Base-by-base conservation (phyloP, 2,113 vertebrate species). In the Mobula birostris region DNA sequence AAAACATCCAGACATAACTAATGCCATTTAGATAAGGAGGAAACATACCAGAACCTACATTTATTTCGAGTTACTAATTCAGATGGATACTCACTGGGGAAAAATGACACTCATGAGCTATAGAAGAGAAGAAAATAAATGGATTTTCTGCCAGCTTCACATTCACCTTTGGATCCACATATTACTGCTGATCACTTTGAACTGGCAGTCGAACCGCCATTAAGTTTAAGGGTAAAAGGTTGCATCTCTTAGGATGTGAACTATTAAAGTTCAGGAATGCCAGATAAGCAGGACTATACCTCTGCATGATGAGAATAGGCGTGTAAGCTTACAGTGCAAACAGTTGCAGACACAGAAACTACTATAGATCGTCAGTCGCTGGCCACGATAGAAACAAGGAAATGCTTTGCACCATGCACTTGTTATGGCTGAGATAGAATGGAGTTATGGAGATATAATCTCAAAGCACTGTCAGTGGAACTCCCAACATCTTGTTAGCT, bases 51-150 rank as follows among this genome's bases (percentile, higher is more conserved):
- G 21, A 7, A 90, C 85, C 85, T 90, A 88, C 66, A 48, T 48
- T 48, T 56, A 70, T 7, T 24, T 93, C 91, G 27, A 36, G 36
- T 93, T 93, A 74, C 40, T 7, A 74, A 90, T 90, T 87, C 61
- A 66, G 85, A 88, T 29, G n/a, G n/a, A 79, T n/a, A 79, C 77
- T 36, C 19, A 66, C 11, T 32, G n/a, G 70, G 14, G 29, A 66
- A 32, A 90, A 63, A 7, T n/a, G 9, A 36, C n/a, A 79, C n/a
- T n/a, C n/a, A n/a, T n/a, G 21, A 94, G 40, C 74, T 32, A 96
- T 94, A 94, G 94, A 66, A 68, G 94, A 94, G 61, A 21, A 94
- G 12, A 82, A 24, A 36, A 68, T n/a, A 94, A 58, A n/a, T n/a
- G 15, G 40, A 24, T 58, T 58, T 48, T 85, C 24, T 85, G 61